These are phyloP conservation scores for Chondrilla cf. caribensis DNA, from an alignment of 37 sponge, comb jelly and placozoan genomes.

Conservation along the genomic window DNA sequence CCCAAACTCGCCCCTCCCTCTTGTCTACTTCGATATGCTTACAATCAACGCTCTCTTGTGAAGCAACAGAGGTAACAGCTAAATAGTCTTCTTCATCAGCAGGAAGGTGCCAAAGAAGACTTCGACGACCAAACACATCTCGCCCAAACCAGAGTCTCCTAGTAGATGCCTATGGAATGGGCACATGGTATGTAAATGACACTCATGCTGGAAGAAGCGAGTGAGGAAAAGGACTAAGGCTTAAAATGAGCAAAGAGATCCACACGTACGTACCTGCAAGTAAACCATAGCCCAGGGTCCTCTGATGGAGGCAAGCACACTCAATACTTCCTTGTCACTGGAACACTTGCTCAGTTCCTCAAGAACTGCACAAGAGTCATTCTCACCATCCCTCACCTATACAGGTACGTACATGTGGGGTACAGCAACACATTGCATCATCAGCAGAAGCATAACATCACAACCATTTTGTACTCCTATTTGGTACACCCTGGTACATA, in stretches of 20 bases:
- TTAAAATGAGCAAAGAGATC: neutral
- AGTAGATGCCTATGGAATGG: too few relatives aligned
- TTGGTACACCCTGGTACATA: too few relatives aligned
- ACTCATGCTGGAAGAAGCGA: neutral
- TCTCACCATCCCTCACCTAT: constrained; percentile 47
- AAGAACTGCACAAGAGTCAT: constrained; percentile 69
- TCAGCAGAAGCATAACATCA: too few relatives aligned
- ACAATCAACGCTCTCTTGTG: neutral
- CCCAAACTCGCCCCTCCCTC: constrained; percentile 23
- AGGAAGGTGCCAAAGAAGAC: constrained; percentile 83
- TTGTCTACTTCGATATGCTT: neutral
- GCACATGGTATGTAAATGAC: too few relatives aligned
- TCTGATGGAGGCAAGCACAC: constrained; percentile 40
- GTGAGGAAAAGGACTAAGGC: neutral
- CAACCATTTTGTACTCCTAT: too few relatives aligned
- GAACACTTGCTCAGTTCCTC: constrained; percentile 22
- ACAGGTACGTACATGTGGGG: too few relatives aligned
- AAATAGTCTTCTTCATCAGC: constrained; percentile 25
- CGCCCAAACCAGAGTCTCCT: constrained; percentile 92
- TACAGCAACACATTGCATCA: too few relatives aligned
- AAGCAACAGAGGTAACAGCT: constrained; percentile 76
- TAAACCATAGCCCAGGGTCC: constrained; percentile 91
- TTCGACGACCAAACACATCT: constrained; percentile 93
- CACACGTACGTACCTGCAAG: constrained; percentile 62
- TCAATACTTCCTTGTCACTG: constrained; percentile 24